Conservation (phyloP, 2,888 invertebrate genomes). For the Eumerus sabulonum region DNA sequence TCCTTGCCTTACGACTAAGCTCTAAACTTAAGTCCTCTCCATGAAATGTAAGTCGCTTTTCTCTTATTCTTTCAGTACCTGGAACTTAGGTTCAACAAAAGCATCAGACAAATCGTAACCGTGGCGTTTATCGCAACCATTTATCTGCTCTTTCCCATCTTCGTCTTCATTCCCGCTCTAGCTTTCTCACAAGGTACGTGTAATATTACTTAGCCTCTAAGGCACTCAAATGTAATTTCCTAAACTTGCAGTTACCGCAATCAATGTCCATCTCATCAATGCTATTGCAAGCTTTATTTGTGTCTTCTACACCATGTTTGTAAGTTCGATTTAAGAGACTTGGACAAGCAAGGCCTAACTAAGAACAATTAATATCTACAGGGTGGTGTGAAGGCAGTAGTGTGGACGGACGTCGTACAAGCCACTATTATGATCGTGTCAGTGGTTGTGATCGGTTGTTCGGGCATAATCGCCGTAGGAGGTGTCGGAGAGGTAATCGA, state of each 20-base stretch:
- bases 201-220: constrained; percentile 37
- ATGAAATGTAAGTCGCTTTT: background rate
- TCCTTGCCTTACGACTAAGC: background rate
- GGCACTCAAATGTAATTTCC: background rate
- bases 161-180: constrained; percentile 76
- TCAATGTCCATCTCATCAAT: constrained; percentile 81
- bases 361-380: constrained; percentile 60
- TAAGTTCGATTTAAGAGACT: constrained; percentile 75
- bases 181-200: constrained; percentile 76
- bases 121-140: constrained; percentile 73
- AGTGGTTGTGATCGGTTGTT: constrained; percentile 75
- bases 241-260: constrained; percentile 80
- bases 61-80: constrained; percentile 73
- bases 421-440: constrained; percentile 78
- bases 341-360: background rate
- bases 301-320: constrained; percentile 82
- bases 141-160: constrained; percentile 75
- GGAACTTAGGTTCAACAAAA: constrained; percentile 75
- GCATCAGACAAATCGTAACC: constrained; percentile 74
- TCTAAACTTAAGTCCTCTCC: background rate
- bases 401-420: constrained; percentile 81
- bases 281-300: constrained; percentile 80
- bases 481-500: constrained; percentile 76
- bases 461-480: constrained; percentile 78
- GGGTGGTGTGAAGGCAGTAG: constrained; percentile 80